Base-by-base conservation (phyloP, 2,888 invertebrate species). In the Chalcosyrphus nemorum region DNA sequence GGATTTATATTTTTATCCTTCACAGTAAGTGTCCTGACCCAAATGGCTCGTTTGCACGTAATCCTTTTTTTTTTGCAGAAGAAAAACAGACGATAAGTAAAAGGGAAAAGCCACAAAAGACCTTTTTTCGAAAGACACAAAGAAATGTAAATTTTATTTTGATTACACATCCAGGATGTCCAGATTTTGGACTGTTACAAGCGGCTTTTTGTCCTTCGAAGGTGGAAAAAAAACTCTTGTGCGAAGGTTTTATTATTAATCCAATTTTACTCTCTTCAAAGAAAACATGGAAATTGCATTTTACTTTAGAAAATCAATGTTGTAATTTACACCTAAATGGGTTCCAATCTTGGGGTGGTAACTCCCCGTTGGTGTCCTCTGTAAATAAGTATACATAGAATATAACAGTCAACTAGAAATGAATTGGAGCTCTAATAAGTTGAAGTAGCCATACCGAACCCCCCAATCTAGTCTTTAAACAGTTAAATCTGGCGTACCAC, bases 1-100 rank as follows among this genome's bases (percentile, higher is more conserved):
- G 63, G 9, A 29, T 71, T 70, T 54, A 45, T 32, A n/a, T 54
- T 47, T 19, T 57, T 13, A 24, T 59, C 72, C 78, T 54, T 80
- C 43, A 27, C 29, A 52, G 66, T 80, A 61, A 59, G 52, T 71
- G 57, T 70, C 68, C 70, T 76, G 81, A 81, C 81, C 70, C 65
- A 75, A 81, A 76, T 76, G 63, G 63, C 43, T 81, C 57, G 75
- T 68, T 76, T 57, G 63, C 81, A 81, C 76, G 70, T 76, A 81
- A 81, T 81, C 81, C 76, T 76, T 76, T 81, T 61, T 80, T 57
- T 57, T 38, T 38, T n/a, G 0, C 3, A 19, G 0, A 6, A 2
- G 24, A 19, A 68, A 56, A 45, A 56, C 7, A 43, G 6, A 19
- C 50, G 35, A 35, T 32, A 63, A 72, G 56, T 52, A 35, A 45